Conservation (phyloP, 2,888 invertebrate genomes). For the Mythimna loreyi region DNA sequence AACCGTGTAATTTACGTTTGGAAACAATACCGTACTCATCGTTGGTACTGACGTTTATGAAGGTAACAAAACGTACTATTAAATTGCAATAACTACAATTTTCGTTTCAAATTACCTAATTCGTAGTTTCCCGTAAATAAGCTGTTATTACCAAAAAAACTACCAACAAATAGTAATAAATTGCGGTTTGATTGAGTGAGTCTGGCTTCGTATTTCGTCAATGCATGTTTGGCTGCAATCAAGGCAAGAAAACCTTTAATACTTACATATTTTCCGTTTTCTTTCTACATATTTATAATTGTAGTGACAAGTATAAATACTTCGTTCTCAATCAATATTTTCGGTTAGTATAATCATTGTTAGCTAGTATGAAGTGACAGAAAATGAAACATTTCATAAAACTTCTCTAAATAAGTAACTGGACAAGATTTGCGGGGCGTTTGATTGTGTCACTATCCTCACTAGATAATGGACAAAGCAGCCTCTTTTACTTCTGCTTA, state of each 20-base stretch:
- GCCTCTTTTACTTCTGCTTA: background rate
- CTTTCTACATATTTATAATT: constrained; percentile 5
- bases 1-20: constrained; percentile 44
- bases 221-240: constrained; percentile 8
- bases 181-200: constrained; percentile 27
- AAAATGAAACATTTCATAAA: background rate
- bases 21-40: constrained; percentile 43
- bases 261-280: constrained; percentile 12
- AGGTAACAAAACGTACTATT: constrained; percentile 40
- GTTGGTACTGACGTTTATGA: constrained; percentile 27
- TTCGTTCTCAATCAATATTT: constrained; percentile 6
- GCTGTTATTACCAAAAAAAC: constrained; percentile 34
- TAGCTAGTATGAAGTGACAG: background rate
- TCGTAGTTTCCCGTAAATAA: constrained; percentile 44
- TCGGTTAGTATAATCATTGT: no score
- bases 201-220: constrained; percentile 10
- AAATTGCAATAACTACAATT: constrained; percentile 49
- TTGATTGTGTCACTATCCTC: background rate
- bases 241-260: background rate
- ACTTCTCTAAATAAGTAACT: background rate
- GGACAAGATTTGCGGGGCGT: background rate
- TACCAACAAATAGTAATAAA: constrained; percentile 27
- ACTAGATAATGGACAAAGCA: background rate
- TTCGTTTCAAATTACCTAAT: constrained; percentile 41
- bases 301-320: constrained; percentile 9